Conservation (phyloP, 2,113 vertebrate genomes). For the Miniopterus natalensis region DNA sequence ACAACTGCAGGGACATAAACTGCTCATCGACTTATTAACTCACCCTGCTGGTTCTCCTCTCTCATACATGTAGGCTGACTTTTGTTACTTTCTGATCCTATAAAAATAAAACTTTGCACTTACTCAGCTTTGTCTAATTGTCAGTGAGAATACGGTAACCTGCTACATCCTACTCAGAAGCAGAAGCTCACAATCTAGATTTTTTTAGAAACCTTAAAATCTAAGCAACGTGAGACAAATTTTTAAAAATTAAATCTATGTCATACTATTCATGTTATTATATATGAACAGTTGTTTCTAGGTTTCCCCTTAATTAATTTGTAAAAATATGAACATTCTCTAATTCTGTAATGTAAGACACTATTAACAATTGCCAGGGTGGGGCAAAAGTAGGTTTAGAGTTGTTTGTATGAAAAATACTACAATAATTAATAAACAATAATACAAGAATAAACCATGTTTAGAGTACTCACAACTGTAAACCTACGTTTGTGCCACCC, state of each 20-base stretch:
- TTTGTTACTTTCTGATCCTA: background rate
- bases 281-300: conserved; percentile 26
- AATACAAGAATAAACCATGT: background rate
- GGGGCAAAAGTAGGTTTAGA: background rate
- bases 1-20: background rate
- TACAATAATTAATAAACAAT: background rate
- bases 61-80: background rate
- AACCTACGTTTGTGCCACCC: background rate
- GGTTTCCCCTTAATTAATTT: background rate
- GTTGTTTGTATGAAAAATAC: background rate
- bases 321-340: background rate
- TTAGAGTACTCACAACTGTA: background rate
- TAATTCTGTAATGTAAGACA: background rate
- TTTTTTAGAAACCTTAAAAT: background rate
- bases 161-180: background rate
- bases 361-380: conserved; percentile 35
- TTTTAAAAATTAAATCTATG: background rate
- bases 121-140: background rate
- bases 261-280: background rate
- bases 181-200: background rate
- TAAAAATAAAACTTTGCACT: background rate
- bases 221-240: background rate
- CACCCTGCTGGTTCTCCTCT: background rate
- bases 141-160: background rate
- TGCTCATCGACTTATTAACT: background rate